Conservation (phyloP, 1,140 invertebrate species). For the Penaeus indicus region DNA sequence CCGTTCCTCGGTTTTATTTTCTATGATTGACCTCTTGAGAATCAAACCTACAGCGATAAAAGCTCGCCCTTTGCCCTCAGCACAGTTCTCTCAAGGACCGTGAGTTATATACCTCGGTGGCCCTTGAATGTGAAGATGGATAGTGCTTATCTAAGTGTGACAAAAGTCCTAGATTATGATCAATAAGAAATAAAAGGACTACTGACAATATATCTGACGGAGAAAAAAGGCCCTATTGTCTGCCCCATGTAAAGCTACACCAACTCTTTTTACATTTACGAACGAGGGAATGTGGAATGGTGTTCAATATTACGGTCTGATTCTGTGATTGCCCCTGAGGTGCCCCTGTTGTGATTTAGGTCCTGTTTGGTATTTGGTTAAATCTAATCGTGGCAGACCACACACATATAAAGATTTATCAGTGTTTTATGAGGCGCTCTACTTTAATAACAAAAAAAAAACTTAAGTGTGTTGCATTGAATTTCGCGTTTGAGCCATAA, state of each 20-base stretch:
- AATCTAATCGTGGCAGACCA: conserved; percentile 4
- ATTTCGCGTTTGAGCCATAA: too few relatives aligned
- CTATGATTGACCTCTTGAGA: background rate
- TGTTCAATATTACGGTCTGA: background rate
- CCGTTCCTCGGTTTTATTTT: conserved; percentile 29
- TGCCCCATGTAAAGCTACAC: conserved; percentile 50
- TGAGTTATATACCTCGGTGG: conserved; percentile 17
- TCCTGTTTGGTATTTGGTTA: conserved; percentile 8
- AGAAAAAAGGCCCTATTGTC: conserved; percentile 54
- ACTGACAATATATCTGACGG: conserved; percentile 57
- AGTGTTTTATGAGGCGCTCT: too few relatives aligned
- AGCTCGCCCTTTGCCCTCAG: too few relatives aligned
- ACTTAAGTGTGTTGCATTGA: too few relatives aligned
- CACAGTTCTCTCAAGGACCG: too few relatives aligned
- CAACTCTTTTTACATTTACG: conserved; percentile 40
- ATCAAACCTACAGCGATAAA: too few relatives aligned
- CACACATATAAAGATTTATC: too few relatives aligned
- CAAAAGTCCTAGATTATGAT: conserved; percentile 57
- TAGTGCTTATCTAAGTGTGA: conserved; percentile 46
- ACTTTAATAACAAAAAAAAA: too few relatives aligned
- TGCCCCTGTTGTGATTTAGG: background rate
- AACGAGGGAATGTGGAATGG: background rate
- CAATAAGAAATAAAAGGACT: conserved; percentile 57
- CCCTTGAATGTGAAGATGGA: conserved; percentile 46
- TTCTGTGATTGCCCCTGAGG: background rate